Base-by-base conservation (phyloP, 1,140 invertebrate species). In the Achatina immaculata region DNA sequence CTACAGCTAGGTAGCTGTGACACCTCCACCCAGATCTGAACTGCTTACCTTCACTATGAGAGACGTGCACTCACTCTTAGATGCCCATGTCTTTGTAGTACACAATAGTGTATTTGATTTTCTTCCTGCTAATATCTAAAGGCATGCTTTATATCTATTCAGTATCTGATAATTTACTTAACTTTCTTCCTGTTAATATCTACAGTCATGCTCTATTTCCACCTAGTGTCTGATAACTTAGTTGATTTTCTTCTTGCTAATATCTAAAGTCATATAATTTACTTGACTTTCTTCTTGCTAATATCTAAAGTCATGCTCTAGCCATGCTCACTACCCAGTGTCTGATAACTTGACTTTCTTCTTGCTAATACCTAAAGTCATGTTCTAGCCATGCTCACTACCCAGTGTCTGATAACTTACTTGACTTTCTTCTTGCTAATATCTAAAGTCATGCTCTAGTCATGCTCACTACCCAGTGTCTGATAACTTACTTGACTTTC, bases 371-470 rank as follows among this genome's bases (percentile, higher is more conserved):
- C 87, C 87, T 31, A 82, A 55, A 51, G 87, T 78, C 75, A 85
- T 88, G 28, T 83, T 65, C 58, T 83, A 84, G 62, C n/a, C n/a
- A n/a, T n/a, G n/a, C n/a, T n/a, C n/a, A n/a, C n/a, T n/a, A n/a
- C n/a, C 48, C 48, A 51, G 24, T 51, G 48, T 24, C 24, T 24
- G 48, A 24, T 14, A 51, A 51, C 48, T 83, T 83, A 88, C 86
- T 14, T 51, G 48, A 51, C 24, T 51, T 51, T 51, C 48, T n/a
- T 86, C 31, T 80, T 80, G 38, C 43, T 43, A 4, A 58, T 34
- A 34, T 88, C 87, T n/a, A 82, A 48, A 62, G 87, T 80, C 74
- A 85, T 88, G 34, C 84, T 69, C 65, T 84, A 85, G 68, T 85
- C n/a, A n/a, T n/a, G n/a, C n/a, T n/a, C n/a, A n/a, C n/a, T n/a